Percentiles rank a stretch among this genome's conserved stretches.
Evolutionary conservation across 2,797 vertebrate species (phyloP).

Genomic region (Sarcophilus harrisii): DNA sequence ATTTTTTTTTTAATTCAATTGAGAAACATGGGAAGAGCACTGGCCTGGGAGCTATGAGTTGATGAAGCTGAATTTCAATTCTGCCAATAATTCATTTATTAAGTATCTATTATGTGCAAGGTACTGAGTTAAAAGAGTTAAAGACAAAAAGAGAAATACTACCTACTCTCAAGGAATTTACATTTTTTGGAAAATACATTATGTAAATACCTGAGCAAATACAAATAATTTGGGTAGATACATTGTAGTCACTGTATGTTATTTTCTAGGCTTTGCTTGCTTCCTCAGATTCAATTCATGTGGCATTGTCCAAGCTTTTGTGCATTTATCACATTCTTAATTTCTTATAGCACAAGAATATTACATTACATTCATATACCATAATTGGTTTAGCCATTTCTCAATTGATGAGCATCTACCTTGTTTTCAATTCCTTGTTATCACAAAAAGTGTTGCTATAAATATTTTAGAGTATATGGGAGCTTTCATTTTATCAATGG

Average conservation of each 20-base stretch:
- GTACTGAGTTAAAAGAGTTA: background rate
- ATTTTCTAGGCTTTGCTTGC: background rate
- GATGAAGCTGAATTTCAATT: background rate
- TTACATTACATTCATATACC: background rate
- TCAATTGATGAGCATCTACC: background rate
- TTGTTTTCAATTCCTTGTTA: background rate
- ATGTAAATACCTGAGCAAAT: background rate
- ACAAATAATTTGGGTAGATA: background rate
- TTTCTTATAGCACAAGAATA: background rate
- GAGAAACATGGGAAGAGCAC: background rate
- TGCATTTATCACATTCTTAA: background rate
- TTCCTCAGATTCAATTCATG: background rate
- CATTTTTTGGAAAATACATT: background rate
- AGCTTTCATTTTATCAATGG: background rate
- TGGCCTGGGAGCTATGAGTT: background rate
- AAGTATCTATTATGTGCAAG: background rate
- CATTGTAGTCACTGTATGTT: background rate
- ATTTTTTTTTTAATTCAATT: background rate
- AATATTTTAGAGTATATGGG: background rate
- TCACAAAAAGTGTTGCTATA: background rate
- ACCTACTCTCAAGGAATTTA: background rate
- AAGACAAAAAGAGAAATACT: background rate
- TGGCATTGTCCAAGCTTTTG: background rate
- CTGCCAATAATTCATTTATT: background rate
- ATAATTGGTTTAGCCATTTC: background rate